Percentiles rank a stretch among this genome's conserved stretches.
Evolutionary conservation across 2,797 vertebrate genomes (phyloP).

Genomic region (Helicolenus hilgendorfi): DNA sequence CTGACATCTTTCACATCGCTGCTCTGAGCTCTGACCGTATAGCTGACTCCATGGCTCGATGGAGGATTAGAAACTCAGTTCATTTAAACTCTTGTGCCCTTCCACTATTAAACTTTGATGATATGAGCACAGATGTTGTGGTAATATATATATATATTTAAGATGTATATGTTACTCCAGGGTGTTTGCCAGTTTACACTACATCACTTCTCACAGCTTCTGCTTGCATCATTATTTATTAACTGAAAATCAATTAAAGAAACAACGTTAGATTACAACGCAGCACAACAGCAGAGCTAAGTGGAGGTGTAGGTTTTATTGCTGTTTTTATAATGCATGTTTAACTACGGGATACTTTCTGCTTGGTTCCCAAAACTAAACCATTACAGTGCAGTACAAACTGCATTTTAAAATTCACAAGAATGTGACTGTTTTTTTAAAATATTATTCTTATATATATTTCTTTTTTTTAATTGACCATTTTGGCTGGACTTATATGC

Average conservation of each 20-base stretch:
- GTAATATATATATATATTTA: slow-evolving; percentile 26
- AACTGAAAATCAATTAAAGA: slow-evolving; percentile 22
- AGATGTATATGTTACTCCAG: slow-evolving; percentile 4
- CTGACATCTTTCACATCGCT: slow-evolving; percentile 12
- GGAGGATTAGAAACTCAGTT: neutral
- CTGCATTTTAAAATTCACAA: neutral
- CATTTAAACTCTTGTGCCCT: neutral
- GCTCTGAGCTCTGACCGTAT: neutral
- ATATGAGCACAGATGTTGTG: slow-evolving; percentile 8
- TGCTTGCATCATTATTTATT: slow-evolving; percentile 48
- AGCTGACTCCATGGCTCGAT: neutral
- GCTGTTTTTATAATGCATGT: slow-evolving; percentile 8
- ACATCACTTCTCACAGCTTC: neutral
- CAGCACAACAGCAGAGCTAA: neutral
- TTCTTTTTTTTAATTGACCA: neutral
- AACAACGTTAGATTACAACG: neutral
- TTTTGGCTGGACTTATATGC: neutral
- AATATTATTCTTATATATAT: neutral
- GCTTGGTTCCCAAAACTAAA: neutral
- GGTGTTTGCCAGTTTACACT: slow-evolving; percentile 10
- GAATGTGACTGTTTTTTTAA: neutral
- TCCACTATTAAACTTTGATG: slow-evolving; percentile 22
- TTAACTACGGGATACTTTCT: neutral
- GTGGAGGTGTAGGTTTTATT: neutral
- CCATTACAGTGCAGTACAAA: neutral